Evolutionary conservation across 2,888 invertebrate species (phyloP).

Genomic region (Hedychridium roseum): DNA sequence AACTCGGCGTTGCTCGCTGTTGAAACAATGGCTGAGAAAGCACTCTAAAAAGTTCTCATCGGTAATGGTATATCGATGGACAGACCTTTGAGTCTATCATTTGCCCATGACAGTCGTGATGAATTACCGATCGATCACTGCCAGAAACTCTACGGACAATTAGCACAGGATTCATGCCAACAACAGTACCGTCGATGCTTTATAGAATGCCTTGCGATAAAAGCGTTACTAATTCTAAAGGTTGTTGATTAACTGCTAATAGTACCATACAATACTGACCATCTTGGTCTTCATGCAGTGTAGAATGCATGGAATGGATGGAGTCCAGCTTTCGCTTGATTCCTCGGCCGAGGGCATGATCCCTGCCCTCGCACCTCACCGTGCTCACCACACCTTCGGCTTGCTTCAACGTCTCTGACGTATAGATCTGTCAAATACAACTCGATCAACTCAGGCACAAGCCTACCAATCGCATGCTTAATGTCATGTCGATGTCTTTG

Average conservation of each 20-base stretch:
- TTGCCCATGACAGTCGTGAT: too few species aligned
- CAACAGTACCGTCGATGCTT: background rate
- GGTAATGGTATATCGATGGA: too few species aligned
- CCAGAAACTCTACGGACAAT: too few species aligned
- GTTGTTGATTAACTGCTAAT: conserved; percentile 37
- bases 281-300: conserved; percentile 64
- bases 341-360: conserved; percentile 59
- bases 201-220: too few species aligned
- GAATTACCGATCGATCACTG: too few species aligned
- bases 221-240: too few species aligned
- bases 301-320: conserved; percentile 64
- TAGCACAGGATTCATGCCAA: background rate
- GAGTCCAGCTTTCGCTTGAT: conserved; percentile 64
- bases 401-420: conserved; percentile 61
- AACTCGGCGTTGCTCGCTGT: too few species aligned
- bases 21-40: too few species aligned
- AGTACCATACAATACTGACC: conserved; percentile 63
- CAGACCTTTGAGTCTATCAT: too few species aligned
- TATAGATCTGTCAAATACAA: conserved; percentile 64
- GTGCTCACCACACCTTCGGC: conserved; percentile 63
- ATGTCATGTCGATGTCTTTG: conserved; percentile 38
- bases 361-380: conserved; percentile 61
- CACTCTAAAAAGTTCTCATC: too few species aligned
- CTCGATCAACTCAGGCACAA: conserved; percentile 63
- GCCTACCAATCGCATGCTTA: conserved; percentile 57